Evolutionary conservation across 2,113 vertebrate species (phyloP), one percentile per base, ranked within the genome.

Genomic region (Dasyurus viverrinus): DNA sequence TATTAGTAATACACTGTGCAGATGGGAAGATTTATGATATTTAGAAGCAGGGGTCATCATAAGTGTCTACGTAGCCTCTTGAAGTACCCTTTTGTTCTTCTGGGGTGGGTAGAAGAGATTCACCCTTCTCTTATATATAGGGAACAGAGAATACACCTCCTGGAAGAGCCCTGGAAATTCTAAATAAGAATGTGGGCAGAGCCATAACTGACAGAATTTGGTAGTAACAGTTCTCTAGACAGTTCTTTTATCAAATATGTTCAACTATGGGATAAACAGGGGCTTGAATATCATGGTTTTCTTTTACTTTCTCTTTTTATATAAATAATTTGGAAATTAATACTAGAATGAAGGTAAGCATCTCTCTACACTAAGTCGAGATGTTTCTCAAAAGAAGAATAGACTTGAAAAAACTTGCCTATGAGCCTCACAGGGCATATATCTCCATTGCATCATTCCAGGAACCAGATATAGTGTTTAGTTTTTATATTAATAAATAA

Each of bases 201-300:
- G 11, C 0, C 60, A 7, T 7, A 76, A 76, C 57, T 76, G 57
- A 30, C 57, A 60, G 57, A 60, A 60, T 12, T 57, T 5, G 60
- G 30, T n/a, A 76, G 14, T 76, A n/a, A 30, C 14, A n/a, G 8
- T 0, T 76, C 4, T 5, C 8, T 7, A 0, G 1, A 7, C 19
- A 23, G 19, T 84, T 84, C n/a, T 84, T 19, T 42, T n/a, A 42
- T 84, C n/a, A 84, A 84, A 42, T n/a, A 0, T 84, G 19, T 19
- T 84, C 68, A 76, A 76, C 36, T 1, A 42, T 84, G n/a, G 36
- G 16, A 84, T 84, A 42, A 84, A 22, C 8, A 7, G 36, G 36
- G n/a, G 19, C 36, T 84, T 84, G n/a, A 42, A 4, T 1, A 22
- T 84, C 7, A 84, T 23, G n/a, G 1, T 84, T 84, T 84, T 84